Evolutionary conservation across 2,888 invertebrate genomes (phyloP).

Genomic region (Drosophila koepferae): DNA sequence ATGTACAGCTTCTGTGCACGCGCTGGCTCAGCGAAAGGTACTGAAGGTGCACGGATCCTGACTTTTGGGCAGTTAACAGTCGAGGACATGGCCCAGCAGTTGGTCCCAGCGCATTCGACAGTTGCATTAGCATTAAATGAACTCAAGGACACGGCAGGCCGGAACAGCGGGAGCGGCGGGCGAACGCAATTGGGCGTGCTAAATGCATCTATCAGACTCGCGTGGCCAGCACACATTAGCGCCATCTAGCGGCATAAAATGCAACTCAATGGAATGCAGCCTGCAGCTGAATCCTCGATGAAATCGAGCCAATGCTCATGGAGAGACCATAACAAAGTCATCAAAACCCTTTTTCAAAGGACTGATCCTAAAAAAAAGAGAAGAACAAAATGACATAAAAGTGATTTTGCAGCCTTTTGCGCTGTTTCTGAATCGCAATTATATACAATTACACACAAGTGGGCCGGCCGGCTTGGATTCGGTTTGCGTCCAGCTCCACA

Average conservation of each 20-base stretch:
- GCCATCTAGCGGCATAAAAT: slow-evolving; percentile 34
- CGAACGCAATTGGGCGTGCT: slow-evolving; percentile 20
- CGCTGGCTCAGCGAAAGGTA: slow-evolving; percentile 38
- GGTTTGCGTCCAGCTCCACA: neutral
- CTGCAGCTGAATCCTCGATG: neutral
- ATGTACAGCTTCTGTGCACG: slow-evolving; percentile 71
- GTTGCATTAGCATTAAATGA: slow-evolving; percentile 59
- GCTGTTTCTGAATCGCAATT: slow-evolving; percentile 12
- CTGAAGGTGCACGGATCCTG: slow-evolving; percentile 41
- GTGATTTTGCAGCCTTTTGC: neutral
- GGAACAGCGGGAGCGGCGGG: slow-evolving; percentile 1
- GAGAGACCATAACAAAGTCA: neutral
- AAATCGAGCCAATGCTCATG: neutral
- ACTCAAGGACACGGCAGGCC: slow-evolving; percentile 38
- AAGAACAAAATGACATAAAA: neutral
- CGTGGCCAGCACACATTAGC: slow-evolving; percentile 38
- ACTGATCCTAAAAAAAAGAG: neutral
- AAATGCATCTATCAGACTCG: slow-evolving; percentile 22
- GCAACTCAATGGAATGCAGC: neutral
- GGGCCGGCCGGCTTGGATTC: neutral
- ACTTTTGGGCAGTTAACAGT: slow-evolving; percentile 45
- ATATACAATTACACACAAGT: slow-evolving; percentile 38
- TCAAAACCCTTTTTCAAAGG: neutral
- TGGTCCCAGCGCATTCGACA: slow-evolving; percentile 42
- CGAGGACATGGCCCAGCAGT: slow-evolving; percentile 70